These are phyloP conservation scores for Trichechus manatus DNA, from an alignment of 2,113 vertebrate species.

Conservation along the genomic window DNA sequence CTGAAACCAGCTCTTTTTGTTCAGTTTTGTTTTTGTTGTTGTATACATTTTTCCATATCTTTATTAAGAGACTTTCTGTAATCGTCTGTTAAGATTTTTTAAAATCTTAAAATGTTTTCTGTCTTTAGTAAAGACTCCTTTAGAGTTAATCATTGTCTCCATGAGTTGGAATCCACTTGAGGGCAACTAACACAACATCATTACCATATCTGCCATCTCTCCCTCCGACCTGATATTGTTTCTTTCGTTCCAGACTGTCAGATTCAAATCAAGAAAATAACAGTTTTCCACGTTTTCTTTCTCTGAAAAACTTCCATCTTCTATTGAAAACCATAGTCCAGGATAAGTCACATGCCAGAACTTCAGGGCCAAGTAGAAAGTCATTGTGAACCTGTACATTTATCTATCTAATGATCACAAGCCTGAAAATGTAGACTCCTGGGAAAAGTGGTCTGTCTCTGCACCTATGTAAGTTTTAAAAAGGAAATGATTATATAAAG, in stretches of 20 bases:
- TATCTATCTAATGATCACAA: slow-evolving; percentile 80
- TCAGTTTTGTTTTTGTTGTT: slow-evolving; percentile 45
- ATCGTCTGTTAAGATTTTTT: slow-evolving; percentile 77
- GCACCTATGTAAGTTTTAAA: slow-evolving; percentile 76
- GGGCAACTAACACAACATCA: neutral
- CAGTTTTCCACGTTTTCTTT: slow-evolving; percentile 82
- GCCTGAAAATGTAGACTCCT: slow-evolving; percentile 81
- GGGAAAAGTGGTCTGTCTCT: slow-evolving; percentile 80
- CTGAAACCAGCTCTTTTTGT: neutral
- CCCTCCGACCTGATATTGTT: slow-evolving; percentile 65
- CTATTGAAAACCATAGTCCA: slow-evolving; percentile 85
- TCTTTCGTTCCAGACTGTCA: slow-evolving; percentile 71
- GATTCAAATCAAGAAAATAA: slow-evolving; percentile 81
- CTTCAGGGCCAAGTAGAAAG: slow-evolving; percentile 83
- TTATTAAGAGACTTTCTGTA: slow-evolving; percentile 84
- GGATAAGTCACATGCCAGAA: slow-evolving; percentile 85
- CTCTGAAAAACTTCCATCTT: slow-evolving; percentile 85
- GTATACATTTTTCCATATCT: slow-evolving; percentile 81
- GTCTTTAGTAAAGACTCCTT: slow-evolving; percentile 84
- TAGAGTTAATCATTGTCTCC: slow-evolving; percentile 74
- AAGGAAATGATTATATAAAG: slow-evolving; percentile 67
- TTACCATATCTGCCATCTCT: slow-evolving; percentile 79
- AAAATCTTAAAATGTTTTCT: slow-evolving; percentile 75
- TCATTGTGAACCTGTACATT: slow-evolving; percentile 78
- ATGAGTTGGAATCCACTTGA: neutral